phyloP scores from a whole-genome alignment of 2,888 invertebrate genomes.

The Drosophila incognita region DNA sequence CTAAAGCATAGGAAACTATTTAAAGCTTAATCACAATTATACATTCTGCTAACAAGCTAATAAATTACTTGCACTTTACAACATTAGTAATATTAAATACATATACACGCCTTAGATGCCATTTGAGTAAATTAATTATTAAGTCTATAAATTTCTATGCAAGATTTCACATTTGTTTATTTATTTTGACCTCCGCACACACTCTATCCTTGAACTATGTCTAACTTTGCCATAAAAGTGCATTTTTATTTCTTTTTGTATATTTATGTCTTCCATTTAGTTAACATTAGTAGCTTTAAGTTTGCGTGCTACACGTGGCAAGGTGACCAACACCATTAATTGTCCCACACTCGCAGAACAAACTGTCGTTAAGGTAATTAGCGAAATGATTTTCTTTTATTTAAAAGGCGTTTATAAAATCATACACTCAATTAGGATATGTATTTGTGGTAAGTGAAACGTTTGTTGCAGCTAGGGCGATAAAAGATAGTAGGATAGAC shows the following conservation, averaged over 20 bases:
- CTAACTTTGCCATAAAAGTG: neutral
- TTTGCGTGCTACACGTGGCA: neutral
- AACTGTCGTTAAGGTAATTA: slow-evolving; percentile 17
- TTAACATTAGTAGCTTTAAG: slow-evolving; percentile 21
- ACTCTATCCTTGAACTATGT: neutral
- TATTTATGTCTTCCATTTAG: slow-evolving; percentile 19
- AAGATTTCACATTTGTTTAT: neutral
- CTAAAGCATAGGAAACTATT: neutral
- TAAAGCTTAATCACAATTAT: slow-evolving; percentile 5
- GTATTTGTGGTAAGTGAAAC: neutral
- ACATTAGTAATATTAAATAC: neutral
- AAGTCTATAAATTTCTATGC: neutral
- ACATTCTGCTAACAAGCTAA: neutral
- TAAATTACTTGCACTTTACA: neutral
- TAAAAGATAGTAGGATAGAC: neutral
- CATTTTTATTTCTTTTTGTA: slow-evolving; percentile 2
- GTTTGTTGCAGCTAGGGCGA: neutral
- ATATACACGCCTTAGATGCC: neutral
- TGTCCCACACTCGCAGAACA: neutral
- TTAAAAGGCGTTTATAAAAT: neutral
- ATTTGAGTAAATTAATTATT: neutral
- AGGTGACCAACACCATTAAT: neutral
- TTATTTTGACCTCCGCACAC: neutral
- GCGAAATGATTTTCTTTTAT: neutral
- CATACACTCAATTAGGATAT: neutral